phyloP scores from a whole-genome alignment of 2,797 vertebrate species.

The Chiloscyllium punctatum region DNA sequence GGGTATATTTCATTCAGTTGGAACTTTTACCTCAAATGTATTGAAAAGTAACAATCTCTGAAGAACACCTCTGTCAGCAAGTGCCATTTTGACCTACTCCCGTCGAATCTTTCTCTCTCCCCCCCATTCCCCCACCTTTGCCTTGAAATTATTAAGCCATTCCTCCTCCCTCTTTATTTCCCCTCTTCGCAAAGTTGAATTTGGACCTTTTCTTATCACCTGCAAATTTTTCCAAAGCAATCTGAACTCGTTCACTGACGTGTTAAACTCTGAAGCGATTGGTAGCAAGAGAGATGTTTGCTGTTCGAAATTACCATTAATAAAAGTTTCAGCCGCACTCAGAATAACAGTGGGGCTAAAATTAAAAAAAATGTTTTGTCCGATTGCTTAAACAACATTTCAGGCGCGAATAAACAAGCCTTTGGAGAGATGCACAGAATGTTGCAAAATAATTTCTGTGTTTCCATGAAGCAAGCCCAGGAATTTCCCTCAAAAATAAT shows the following conservation, averaged over 20 bases:
- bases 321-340: neutral
- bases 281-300: neutral
- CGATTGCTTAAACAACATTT: neutral
- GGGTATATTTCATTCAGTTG: neutral
- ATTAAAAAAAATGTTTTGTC: neutral
- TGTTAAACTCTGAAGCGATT: neutral
- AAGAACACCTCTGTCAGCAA: neutral
- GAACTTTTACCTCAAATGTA: neutral
- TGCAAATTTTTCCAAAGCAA: neutral
- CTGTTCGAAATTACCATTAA: neutral
- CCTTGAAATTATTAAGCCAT: neutral
- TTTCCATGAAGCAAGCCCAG: neutral
- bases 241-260: neutral
- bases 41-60: neutral
- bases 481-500: neutral
- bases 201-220: neutral
- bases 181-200: neutral
- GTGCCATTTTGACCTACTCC: neutral
- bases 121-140: too few relatives aligned
- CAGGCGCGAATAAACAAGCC: neutral
- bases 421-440: neutral
- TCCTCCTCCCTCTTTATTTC: neutral
- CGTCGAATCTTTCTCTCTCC: neutral
- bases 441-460: neutral
- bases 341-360: neutral